Percentiles rank a stretch among this genome's conserved stretches.
These are phyloP conservation scores for Todiramphus saurophagus DNA, from an alignment of 2,113 vertebrate genomes.

Conservation along the genomic window DNA sequence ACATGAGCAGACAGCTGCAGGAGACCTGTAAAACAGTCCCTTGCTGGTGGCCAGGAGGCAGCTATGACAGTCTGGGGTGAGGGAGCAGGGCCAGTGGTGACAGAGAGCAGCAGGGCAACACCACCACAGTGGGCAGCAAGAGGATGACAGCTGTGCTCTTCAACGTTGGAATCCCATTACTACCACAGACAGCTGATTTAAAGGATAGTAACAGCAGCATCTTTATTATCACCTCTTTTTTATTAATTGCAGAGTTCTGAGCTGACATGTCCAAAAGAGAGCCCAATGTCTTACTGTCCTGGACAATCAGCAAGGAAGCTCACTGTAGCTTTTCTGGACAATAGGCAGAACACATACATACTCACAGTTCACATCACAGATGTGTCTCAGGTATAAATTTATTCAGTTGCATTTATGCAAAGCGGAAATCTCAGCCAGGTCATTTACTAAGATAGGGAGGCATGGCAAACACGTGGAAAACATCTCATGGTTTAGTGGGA, in stretches of 20 bases:
- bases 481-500: background rate
- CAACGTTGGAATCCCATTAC: background rate
- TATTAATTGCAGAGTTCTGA: background rate
- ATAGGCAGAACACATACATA: background rate
- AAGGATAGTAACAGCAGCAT: background rate
- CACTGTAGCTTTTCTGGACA: background rate
- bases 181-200: background rate
- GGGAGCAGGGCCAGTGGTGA: background rate
- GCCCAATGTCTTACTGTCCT: background rate
- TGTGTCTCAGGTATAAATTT: background rate
- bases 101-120: background rate
- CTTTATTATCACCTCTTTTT: background rate
- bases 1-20: background rate
- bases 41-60: rapidly evolving
- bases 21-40: rapidly evolving
- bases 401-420: background rate
- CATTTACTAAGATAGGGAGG: background rate
- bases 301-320: background rate
- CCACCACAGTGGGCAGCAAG: rapidly evolving
- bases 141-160: background rate
- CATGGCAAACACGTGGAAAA: background rate
- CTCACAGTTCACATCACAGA: background rate
- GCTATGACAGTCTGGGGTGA: background rate
- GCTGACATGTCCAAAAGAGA: background rate
- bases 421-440: background rate